Evolutionary conservation across 2,888 invertebrate species (phyloP).

Genomic region (Zaprionus lineosus): DNA sequence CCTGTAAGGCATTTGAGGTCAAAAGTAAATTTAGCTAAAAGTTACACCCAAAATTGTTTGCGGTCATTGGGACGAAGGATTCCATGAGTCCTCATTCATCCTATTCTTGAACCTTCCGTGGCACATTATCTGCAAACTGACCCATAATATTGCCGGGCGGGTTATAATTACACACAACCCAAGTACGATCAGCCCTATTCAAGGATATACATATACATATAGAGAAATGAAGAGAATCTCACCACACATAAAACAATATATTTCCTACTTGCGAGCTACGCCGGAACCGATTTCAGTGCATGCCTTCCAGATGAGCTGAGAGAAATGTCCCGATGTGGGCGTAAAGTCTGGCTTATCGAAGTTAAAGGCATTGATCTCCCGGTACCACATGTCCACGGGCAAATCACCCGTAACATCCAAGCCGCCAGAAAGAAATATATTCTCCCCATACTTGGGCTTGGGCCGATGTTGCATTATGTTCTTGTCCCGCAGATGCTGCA

Average conservation of each 20-base stretch:
- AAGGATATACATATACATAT: neutral
- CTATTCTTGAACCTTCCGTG: too few relatives aligned
- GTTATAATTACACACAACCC: slow-evolving; percentile 93
- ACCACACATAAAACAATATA: too few relatives aligned
- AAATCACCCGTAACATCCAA: slow-evolving; percentile 83
- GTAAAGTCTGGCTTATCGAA: slow-evolving; percentile 86
- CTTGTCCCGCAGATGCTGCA: slow-evolving; percentile 72
- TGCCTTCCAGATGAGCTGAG: slow-evolving; percentile 93
- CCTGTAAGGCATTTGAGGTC: too few relatives aligned
- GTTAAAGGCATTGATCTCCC: slow-evolving; percentile 88
- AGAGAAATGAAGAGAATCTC: too few relatives aligned
- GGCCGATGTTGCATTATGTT: slow-evolving; percentile 89
- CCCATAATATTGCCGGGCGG: slow-evolving; percentile 95
- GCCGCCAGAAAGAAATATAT: slow-evolving; percentile 90
- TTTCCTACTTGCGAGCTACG: slow-evolving; percentile 82
- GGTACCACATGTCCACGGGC: slow-evolving; percentile 86
- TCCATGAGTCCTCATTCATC: too few relatives aligned
- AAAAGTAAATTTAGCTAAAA: too few relatives aligned
- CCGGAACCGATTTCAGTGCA: slow-evolving; percentile 90
- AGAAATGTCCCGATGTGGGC: slow-evolving; percentile 90
- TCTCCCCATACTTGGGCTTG: slow-evolving; percentile 91
- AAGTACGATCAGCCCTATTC: slow-evolving; percentile 85
- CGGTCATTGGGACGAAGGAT: too few relatives aligned
- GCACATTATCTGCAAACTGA: slow-evolving; percentile 89
- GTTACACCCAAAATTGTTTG: too few relatives aligned